A percentile compares a stretch with the other conserved stretches of the same genome.
These are phyloP conservation scores for Melanargia galathea DNA, from an alignment of 2,888 invertebrate species.

Conservation along the genomic window DNA sequence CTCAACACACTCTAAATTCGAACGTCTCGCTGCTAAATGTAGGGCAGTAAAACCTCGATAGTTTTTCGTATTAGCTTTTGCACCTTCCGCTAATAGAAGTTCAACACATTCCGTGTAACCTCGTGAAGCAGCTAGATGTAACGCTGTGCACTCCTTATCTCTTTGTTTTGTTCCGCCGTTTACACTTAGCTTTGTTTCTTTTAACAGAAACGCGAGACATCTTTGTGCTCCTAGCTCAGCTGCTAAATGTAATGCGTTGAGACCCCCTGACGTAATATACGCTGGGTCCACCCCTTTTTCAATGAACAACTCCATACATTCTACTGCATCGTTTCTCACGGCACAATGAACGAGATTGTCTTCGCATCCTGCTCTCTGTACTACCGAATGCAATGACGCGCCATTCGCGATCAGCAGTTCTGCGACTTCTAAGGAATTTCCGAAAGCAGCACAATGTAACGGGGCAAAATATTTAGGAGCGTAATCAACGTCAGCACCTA, in stretches of 20 bases:
- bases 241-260: constrained; percentile 90
- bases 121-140: constrained; percentile 94
- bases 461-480: constrained; percentile 89
- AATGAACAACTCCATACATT: constrained; percentile 89
- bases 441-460: constrained; percentile 94
- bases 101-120: constrained; percentile 92
- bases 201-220: constrained; percentile 88
- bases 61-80: constrained; percentile 88
- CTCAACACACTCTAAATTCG: constrained; percentile 91
- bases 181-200: constrained; percentile 87
- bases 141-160: constrained; percentile 88
- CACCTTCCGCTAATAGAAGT: constrained; percentile 88
- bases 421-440: constrained; percentile 90
- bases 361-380: constrained; percentile 85
- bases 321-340: constrained; percentile 89
- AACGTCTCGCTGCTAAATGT: constrained; percentile 92
- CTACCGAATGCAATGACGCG: constrained; percentile 86
- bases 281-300: constrained; percentile 89
- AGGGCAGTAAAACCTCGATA: constrained; percentile 91
- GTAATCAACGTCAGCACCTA: constrained; percentile 87
- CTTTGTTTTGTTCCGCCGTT: constrained; percentile 86
- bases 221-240: constrained; percentile 89
- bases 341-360: constrained; percentile 93
- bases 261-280: constrained; percentile 87
- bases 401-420: constrained; percentile 88